Conservation (phyloP, 2,113 vertebrate genomes). For the Lontra canadensis region DNA sequence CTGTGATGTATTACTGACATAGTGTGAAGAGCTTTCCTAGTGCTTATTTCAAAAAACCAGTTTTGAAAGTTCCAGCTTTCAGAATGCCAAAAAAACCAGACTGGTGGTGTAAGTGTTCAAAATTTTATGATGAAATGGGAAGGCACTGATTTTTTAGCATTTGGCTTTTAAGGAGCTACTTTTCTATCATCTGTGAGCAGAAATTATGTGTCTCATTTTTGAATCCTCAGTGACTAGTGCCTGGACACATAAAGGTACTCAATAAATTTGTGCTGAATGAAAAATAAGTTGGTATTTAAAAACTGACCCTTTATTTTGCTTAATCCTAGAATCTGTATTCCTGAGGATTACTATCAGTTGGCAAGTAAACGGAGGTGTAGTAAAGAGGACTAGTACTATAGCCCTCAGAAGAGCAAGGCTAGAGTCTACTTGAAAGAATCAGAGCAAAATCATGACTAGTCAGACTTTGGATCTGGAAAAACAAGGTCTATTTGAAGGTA, state of each 20-base stretch:
- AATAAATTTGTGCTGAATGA: background rate
- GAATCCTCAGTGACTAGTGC: background rate
- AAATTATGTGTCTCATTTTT: slow-evolving; percentile 9
- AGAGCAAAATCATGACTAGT: background rate
- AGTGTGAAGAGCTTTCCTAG: background rate
- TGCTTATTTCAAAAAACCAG: background rate
- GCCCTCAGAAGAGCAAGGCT: background rate
- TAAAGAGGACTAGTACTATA: background rate
- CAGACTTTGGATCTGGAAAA: background rate
- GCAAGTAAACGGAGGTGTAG: background rate
- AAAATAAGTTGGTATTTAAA: slow-evolving; percentile 17
- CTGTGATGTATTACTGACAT: background rate
- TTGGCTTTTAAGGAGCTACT: background rate
- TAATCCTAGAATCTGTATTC: background rate
- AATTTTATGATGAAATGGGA: background rate
- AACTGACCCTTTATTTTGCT: slow-evolving; percentile 41
- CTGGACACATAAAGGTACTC: background rate
- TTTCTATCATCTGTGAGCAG: background rate
- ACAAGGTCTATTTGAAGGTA: background rate
- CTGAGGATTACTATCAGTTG: background rate
- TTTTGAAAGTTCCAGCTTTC: background rate
- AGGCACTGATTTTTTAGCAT: background rate
- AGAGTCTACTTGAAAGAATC: background rate
- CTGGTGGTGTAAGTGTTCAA: background rate
- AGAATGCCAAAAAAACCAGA: background rate